phyloP scores from a whole-genome alignment of 1,140 invertebrate genomes.

The Zelostemma sp. region DNA sequence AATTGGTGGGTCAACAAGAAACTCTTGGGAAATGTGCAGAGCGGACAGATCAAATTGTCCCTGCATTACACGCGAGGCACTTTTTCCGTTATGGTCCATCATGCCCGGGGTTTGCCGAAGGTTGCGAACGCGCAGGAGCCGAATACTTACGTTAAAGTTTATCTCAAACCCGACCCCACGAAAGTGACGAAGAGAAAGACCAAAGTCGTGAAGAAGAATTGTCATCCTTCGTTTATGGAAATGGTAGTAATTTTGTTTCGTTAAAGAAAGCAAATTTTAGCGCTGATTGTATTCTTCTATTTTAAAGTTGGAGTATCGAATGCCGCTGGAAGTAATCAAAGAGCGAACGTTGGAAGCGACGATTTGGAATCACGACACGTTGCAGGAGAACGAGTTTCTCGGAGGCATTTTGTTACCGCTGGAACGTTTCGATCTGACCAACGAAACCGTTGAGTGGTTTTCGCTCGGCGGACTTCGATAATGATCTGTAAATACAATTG shows the following conservation, averaged over 20 bases:
- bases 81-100: slow-evolving; percentile 88
- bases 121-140: slow-evolving; percentile 83
- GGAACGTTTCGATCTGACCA: slow-evolving; percentile 77
- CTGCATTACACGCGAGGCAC: slow-evolving; percentile 85
- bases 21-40: slow-evolving; percentile 61
- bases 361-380: slow-evolving; percentile 93
- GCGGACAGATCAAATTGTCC: slow-evolving; percentile 84
- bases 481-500: slow-evolving; percentile 35
- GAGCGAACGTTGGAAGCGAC: slow-evolving; percentile 87
- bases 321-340: slow-evolving; percentile 85
- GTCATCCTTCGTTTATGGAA: slow-evolving; percentile 98
- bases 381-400: slow-evolving; percentile 96
- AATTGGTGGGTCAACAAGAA: slow-evolving; percentile 68
- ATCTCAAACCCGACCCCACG: slow-evolving; percentile 87
- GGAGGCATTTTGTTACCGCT: slow-evolving; percentile 88
- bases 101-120: slow-evolving; percentile 86
- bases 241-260: slow-evolving; percentile 75
- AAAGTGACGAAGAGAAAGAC: slow-evolving; percentile 97
- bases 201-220: slow-evolving; percentile 90
- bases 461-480: slow-evolving; percentile 74
- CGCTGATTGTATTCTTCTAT: too few species aligned
- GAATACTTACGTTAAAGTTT: slow-evolving; percentile 94
- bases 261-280: too few species aligned
- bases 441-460: slow-evolving; percentile 86
- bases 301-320: slow-evolving; percentile 85